phyloP scores from a whole-genome alignment of 2,888 invertebrate species.

The Cephus pygmeus region DNA sequence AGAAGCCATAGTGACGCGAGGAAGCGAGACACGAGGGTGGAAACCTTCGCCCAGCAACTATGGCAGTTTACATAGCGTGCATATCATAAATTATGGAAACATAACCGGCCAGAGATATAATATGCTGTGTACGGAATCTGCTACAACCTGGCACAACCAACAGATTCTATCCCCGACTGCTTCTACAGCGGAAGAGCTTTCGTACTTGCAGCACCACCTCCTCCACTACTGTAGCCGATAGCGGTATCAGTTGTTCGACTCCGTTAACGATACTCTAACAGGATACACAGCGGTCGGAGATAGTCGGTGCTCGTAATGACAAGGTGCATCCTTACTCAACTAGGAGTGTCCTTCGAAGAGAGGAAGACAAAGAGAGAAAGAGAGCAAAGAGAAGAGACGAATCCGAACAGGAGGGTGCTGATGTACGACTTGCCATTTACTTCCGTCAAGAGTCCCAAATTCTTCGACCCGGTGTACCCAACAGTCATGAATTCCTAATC shows the following conservation, averaged over 20 bases:
- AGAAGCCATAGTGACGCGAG: slow-evolving; percentile 14
- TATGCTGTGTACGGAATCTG: slow-evolving; percentile 20
- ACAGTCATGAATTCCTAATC: neutral
- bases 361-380: neutral
- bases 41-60: slow-evolving; percentile 32
- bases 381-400: neutral
- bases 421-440: neutral
- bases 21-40: slow-evolving; percentile 26
- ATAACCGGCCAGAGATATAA: slow-evolving; percentile 34
- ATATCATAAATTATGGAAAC: slow-evolving; percentile 49
- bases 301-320: neutral
- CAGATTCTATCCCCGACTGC: neutral
- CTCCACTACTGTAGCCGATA: neutral
- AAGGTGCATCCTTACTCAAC: slow-evolving; percentile 25
- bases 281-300: neutral
- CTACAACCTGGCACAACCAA: neutral
- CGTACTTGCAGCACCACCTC: neutral
- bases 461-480: neutral
- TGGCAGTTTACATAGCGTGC: slow-evolving; percentile 37
- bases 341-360: neutral
- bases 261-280: neutral
- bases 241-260: neutral
- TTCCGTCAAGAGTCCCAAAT: neutral
- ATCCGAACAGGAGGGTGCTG: neutral
- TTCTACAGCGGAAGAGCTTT: neutral